Conservation (phyloP, 1,140 invertebrate genomes). For the Popillia japonica region DNA sequence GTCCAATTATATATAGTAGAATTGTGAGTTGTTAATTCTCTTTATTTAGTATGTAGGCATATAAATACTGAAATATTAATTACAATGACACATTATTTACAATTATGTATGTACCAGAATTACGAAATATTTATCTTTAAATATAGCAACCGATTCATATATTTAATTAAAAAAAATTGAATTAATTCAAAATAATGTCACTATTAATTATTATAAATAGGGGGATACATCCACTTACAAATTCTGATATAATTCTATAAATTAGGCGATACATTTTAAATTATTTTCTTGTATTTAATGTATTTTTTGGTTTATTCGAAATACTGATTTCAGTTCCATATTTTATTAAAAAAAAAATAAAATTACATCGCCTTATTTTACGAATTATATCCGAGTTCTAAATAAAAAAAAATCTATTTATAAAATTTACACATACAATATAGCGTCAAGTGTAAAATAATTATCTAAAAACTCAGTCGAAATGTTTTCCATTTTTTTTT, state of each 20-base stretch:
- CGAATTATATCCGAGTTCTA: neutral
- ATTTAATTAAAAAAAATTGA: neutral
- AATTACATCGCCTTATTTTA: constrained; percentile 2
- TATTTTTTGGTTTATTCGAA: constrained; percentile 1
- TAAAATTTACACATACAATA: constrained; percentile 29
- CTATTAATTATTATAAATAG: neutral
- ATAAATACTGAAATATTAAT: constrained; percentile 38
- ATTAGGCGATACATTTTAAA: neutral
- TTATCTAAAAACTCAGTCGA: constrained; percentile 37
- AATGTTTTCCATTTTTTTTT: constrained; percentile 14
- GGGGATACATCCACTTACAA: constrained; percentile 7
- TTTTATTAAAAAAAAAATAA: neutral
- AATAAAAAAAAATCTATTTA: constrained; percentile 1
- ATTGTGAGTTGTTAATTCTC: constrained; percentile 3
- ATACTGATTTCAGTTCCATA: neutral
- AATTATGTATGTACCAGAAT: constrained; percentile 12
- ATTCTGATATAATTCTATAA: neutral
- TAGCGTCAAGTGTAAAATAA: constrained; percentile 34
- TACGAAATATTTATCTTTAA: neutral
- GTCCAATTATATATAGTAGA: neutral
- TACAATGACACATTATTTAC: constrained; percentile 30
- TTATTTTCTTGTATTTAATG: neutral
- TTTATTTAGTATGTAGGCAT: neutral
- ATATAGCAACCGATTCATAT: constrained; percentile 34
- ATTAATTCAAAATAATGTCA: constrained; percentile 24